phyloP scores from a whole-genome alignment of 2,113 vertebrate species.

The Ursus arctos region DNA sequence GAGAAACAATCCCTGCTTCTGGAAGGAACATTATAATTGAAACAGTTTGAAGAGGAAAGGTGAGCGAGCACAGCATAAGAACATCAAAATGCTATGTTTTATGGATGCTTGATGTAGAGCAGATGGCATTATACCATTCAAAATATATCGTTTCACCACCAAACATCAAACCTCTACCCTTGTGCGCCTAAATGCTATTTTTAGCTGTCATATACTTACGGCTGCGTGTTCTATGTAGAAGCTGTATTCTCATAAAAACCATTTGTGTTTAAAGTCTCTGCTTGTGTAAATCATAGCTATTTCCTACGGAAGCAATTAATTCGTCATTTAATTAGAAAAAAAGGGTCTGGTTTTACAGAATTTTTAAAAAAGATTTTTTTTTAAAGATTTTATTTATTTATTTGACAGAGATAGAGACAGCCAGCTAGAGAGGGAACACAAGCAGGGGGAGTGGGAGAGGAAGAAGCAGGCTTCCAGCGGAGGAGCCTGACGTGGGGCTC shows the following conservation, averaged over 20 bases:
- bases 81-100: background rate
- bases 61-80: conserved; percentile 7
- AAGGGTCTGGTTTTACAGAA: background rate
- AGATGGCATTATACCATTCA: background rate
- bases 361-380: background rate
- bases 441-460: no score
- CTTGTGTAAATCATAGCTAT: background rate
- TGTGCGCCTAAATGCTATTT: background rate
- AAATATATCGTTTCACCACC: background rate
- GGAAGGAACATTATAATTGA: conserved; percentile 8
- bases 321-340: background rate
- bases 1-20: background rate
- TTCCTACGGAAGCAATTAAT: background rate
- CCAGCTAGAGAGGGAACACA: no score
- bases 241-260: background rate
- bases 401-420: no score
- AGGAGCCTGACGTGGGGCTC: no score
- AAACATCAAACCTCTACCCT: background rate
- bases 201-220: background rate
- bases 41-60: conserved; percentile 20
- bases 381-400: no score
- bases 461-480: no score
- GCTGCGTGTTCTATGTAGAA: background rate
- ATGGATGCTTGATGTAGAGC: background rate
- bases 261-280: background rate